Base-by-base conservation (phyloP, 2,888 invertebrate species). In the Caenorhabditis uteleia region DNA sequence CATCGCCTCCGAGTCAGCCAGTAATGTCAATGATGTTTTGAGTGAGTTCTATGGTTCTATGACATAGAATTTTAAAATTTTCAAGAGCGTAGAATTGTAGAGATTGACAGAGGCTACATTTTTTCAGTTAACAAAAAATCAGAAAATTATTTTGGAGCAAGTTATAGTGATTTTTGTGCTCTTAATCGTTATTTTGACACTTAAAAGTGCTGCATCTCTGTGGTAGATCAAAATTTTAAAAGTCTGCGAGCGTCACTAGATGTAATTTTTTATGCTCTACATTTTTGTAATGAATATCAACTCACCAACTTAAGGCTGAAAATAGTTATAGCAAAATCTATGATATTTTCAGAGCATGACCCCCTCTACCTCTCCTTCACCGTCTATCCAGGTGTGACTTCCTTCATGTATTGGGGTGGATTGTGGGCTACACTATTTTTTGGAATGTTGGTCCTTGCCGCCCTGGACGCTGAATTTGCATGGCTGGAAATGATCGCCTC, bases 401-500 rank as follows among this genome's bases (percentile, higher is more conserved):
- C 74, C 3, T 80, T 76, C 42, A 71, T 81, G 74, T 59, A 66
- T 42, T 77, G 74, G 68, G 81, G 81, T 14, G 69, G 74, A 10
- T 54, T 81, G 12, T 81, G 80, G 81, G 74, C 77, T 1, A 72
- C 73, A 0, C 66, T 81, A 36, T 77, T 81, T 57, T 78, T 79
- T 50, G 74, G 71, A 8, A 76, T 79, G 71, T 51, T 81, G 27
- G 74, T 77, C 8, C 33, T 81, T n/a, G 75, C 78, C 0, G 77
- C 78, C 0, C 23, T 75, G 1, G 72, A 74, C 54, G 70, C 74
- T 2, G 74, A 73, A 40, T 75, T 74, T 36, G 71, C 74, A 1
- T 75, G 74, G 74, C 55, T 81, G 7, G 80, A 80, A 56, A 78
- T 80, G 78, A 75, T 81, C 26, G 79, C 79, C 3, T 73, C 77